Base-by-base conservation (phyloP, 2,797 vertebrate genomes). In the Hemitrygon akajei region DNA sequence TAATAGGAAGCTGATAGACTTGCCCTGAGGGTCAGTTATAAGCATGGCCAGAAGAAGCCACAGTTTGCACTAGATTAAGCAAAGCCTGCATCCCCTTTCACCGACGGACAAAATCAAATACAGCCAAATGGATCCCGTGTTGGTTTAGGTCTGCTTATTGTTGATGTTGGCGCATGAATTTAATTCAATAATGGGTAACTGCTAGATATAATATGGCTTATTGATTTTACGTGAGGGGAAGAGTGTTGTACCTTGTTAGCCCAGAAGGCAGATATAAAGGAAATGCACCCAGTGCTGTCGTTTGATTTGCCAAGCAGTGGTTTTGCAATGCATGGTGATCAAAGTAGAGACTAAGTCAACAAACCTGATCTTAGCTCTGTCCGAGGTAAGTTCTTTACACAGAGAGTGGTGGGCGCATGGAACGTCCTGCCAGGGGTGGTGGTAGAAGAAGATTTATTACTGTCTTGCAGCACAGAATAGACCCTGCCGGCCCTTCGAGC, bases 41-140 rank as follows among this genome's bases (percentile, higher is more conserved):
- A 95, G 95, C 96, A 97, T 94, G 96, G 97, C 97, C 96, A 94
- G 96, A 95, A 96, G 95, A 97, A 97, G 97, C 97, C 97, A 96
- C 97, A 96, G 97, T 97, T 97, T 98, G 97, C 97, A 97, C 98
- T 97, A 97, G 97, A 97, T 98, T 97, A 97, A 95, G 97, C 97
- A 95, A 96, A 94, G 95, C 96, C 97, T 96, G 95, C 96, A 94
- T 96, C 97, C 97, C 96, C 96, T 95, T 96, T 96, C 94, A 94
- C 95, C 95, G 94, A 95, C 96, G 96, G 95, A 95, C 95, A 94
- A 96, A 97, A 96, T 96, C 96, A 97, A 96, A 96, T 96, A 97
- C 97, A 97, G 97, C 97, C 97, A 97, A 97, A 97, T 96, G 96
- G 97, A 97, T 97, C 97, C 96, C 96, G 95, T 96, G 96, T 95